Base-by-base conservation (phyloP, 2,888 invertebrate species). In the Glaucopsyche alexis region DNA sequence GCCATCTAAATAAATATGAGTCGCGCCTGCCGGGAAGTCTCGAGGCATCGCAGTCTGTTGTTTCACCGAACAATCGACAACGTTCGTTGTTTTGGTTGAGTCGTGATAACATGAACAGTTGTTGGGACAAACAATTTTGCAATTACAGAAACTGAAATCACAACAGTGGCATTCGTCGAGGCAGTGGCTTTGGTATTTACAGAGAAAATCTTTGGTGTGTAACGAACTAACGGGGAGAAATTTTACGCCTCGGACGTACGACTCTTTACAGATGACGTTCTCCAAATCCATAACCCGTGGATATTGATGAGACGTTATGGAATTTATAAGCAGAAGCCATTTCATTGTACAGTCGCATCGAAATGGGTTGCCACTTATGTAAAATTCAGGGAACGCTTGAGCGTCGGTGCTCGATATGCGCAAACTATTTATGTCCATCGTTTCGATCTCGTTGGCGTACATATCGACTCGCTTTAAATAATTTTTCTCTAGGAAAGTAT, bases 41-140 rank as follows among this genome's bases (percentile, higher is more conserved):
- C 95, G 94, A 7, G 98, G 98, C 79, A 98, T 94, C 80, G 95
- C 94, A 77, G 93, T 93, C 82, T 96, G 94, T 88, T 95, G 94
- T 87, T 96, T 95, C 66, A 95, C 95, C 81, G 97, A 97, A 89
- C 98, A 98, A 88, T 98, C 98, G 73, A 98, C 97, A 72, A 98
- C 97, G 88, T 97, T 98, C 49, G 97, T 97, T 81, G 96, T 96
- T 96, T 98, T 98, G 52, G 96, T 95, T 81, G 97, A 96, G 85
- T 99, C 98, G 89, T 98, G 97, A 93, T 97, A 98, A 88, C 99
- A 99, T 79, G 96, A 96, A 93, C 99, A 99, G 83, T 97, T 97
- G 79, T 95, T 94, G 7, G 99, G 99, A 84, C 99, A 99, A 77
- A 97, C 96, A 95, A 97, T 97, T 93, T 98, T 98, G 89, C 99